Evolutionary conservation across 23 tunicate species (phyloP), one percentile per base, ranked within the genome.

Genomic region (Phallusia fumigata): DNA sequence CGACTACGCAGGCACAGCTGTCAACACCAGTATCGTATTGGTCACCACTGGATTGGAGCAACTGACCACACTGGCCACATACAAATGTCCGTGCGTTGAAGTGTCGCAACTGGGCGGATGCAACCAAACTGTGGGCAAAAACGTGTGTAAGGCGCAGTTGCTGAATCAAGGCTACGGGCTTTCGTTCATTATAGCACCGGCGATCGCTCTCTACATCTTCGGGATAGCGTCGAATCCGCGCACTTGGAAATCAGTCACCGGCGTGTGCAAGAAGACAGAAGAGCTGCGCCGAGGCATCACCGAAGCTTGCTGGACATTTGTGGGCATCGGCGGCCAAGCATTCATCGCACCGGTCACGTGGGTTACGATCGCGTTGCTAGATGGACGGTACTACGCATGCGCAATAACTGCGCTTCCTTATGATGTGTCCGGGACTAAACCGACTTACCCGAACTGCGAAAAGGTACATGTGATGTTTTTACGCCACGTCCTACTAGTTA

Each of bases 31-130:
- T 10, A 82, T 88, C 21, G 86, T 82, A 3, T 65, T 44, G 0
- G 83, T 65, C 0, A 88, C 91, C 28, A 78, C 73, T 11, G 86
- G 86, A 24, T 19, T 83, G 0, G 86, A 83, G 74, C 80, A 74
- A 31, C 79, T 83, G 21, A 83, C 86, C 30, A 75, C 86, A 2
- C n/a, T 74, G 30, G 81, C 93, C 0, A 78, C 79, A 15, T 88
- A 79, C 76, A 51, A 65, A 18, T 88, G 93, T 65, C 93, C 93
- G 13, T 88, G 93, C 73, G 93, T 88, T n/a, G 73, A 40, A 19
- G 75, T 76, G 3, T 31, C 52, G 5, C 72, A 79, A 84, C 79
- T 88, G 12, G 80, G 78, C 13, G 21, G 32, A 44, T 81, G 85
- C 84, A 73, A 45, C 75, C 34, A 51, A 8, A 79, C 79, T 36